phyloP scores from a whole-genome alignment of 2,113 vertebrate species.

The Eptatretus burgeri region DNA sequence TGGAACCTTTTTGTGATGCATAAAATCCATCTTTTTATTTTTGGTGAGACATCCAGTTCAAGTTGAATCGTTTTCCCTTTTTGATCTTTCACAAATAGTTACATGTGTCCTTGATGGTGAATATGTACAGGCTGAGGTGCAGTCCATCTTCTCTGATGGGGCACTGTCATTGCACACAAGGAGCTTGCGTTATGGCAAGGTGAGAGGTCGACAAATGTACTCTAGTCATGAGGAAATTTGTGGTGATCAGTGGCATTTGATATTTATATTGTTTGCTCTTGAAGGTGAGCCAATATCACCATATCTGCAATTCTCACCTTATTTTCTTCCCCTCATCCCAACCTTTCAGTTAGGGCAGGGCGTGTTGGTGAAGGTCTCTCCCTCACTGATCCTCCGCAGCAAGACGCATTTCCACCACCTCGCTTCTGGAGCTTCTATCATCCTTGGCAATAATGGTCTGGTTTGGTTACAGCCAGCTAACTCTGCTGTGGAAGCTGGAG shows the following conservation, averaged over 20 bases:
- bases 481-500: conserved; percentile 45
- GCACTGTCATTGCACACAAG: conserved; percentile 64
- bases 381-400: conserved; percentile 64
- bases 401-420: conserved; percentile 91
- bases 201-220: conserved; percentile 13
- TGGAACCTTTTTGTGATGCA: not conserved
- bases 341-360: conserved; percentile 50
- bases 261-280: not conserved
- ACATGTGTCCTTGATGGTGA: not conserved
- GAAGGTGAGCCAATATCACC: not conserved
- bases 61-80: not conserved
- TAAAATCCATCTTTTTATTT: not conserved
- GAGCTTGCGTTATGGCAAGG: conserved; percentile 86
- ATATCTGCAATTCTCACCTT: not conserved
- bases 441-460: conserved; percentile 72
- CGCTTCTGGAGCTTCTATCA: conserved; percentile 58
- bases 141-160: conserved; percentile 69
- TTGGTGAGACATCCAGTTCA: not conserved
- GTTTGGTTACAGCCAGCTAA: conserved; percentile 71
- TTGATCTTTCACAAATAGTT: conserved; percentile 17
- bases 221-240: not conserved
- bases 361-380: conserved; percentile 56
- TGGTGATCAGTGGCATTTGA: not conserved
- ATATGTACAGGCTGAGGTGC: conserved; percentile 48
- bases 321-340: conserved; percentile 1